Percentiles rank a stretch among this genome's conserved stretches.
Evolutionary conservation across 2,113 vertebrate genomes (phyloP).

Genomic region (Smithornis capensis): DNA sequence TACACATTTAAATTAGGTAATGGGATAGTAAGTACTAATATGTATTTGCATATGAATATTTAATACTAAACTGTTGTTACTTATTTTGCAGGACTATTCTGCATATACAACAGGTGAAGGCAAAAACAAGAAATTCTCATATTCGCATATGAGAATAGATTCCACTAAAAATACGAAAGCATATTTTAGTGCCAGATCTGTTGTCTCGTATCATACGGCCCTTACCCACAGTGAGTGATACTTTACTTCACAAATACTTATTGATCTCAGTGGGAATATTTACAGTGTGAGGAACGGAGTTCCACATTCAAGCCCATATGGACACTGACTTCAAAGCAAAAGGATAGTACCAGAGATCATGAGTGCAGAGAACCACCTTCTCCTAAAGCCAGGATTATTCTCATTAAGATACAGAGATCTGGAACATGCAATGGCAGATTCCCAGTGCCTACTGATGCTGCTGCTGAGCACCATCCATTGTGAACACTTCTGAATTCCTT

Average conservation of each 20-base stretch:
- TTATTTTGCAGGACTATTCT: neutral
- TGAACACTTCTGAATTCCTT: neutral
- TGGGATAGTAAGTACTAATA: neutral
- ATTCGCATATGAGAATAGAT: neutral
- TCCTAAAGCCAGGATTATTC: neutral
- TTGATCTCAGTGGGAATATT: neutral
- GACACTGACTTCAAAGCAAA: neutral
- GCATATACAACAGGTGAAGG: neutral
- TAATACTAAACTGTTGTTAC: neutral
- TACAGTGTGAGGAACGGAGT: neutral
- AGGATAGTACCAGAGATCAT: neutral
- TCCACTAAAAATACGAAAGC: neutral
- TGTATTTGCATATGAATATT: neutral
- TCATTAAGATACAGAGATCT: neutral
- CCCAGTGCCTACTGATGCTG: neutral
- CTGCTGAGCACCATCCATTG: rapidly evolving
- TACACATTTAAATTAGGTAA: neutral
- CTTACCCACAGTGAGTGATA: neutral
- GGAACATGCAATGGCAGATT: rapidly evolving
- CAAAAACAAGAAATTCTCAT: neutral
- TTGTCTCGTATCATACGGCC: neutral
- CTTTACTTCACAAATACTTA: neutral
- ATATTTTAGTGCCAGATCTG: neutral
- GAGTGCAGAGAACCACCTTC: neutral
- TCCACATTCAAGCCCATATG: neutral